phyloP scores from a whole-genome alignment of 2,888 invertebrate species.

The Gastrophysa polygoni region DNA sequence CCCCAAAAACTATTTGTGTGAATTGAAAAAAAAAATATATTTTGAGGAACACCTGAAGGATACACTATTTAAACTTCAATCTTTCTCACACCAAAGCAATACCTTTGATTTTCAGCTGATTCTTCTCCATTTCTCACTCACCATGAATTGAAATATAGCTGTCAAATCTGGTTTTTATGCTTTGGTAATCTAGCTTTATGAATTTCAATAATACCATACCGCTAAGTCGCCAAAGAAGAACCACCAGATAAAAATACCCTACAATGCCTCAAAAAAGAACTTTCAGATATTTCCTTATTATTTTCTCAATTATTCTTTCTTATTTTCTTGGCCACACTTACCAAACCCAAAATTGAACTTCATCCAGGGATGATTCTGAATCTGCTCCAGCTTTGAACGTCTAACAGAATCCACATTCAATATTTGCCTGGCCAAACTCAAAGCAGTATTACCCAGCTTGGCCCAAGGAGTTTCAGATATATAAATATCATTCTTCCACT shows the following conservation, averaged over 20 bases:
- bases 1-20: no score
- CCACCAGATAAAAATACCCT: constrained; percentile 12
- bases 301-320: no score
- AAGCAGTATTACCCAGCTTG: constrained; percentile 76
- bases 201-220: constrained; percentile 75
- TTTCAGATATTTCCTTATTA: no score
- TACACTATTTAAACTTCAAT: no score
- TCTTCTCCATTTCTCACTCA: no score
- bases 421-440: constrained; percentile 78
- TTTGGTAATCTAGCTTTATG: constrained; percentile 97
- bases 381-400: constrained; percentile 71
- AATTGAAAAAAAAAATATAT: no score
- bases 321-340: constrained; percentile 24
- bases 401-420: constrained; percentile 70
- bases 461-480: constrained; percentile 77
- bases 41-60: no score
- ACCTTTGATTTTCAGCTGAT: no score
- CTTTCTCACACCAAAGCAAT: no score
- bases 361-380: constrained; percentile 80
- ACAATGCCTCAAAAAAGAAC: constrained; percentile 5
- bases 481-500: constrained; percentile 75
- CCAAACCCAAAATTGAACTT: constrained; percentile 47
- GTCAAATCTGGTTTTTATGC: constrained; percentile 62
- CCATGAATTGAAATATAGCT: neutral
- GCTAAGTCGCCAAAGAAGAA: constrained; percentile 90